Evolutionary conservation across 2,888 invertebrate genomes (phyloP).

Genomic region (Lasioglossum lativentre): DNA sequence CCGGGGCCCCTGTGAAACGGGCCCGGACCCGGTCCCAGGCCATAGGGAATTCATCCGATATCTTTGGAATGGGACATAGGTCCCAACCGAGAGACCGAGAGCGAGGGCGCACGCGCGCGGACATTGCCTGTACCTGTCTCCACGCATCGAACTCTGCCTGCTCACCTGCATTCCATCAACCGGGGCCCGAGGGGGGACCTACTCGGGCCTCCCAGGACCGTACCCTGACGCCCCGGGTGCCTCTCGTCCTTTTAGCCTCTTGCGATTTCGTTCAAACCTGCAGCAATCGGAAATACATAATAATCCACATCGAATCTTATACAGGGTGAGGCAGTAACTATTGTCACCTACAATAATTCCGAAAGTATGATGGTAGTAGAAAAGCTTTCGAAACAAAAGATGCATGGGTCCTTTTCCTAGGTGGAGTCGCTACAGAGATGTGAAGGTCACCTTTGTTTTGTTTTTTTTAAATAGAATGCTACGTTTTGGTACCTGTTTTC

Average conservation of each 20-base stretch:
- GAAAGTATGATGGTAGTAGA: too few relatives aligned
- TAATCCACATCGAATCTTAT: too few relatives aligned
- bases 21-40: conserved; percentile 24
- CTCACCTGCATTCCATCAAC: conserved; percentile 83
- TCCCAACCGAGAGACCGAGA: conserved; percentile 64
- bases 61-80: conserved; percentile 84
- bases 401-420: too few relatives aligned
- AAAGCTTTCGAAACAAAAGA: too few relatives aligned
- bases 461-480: too few relatives aligned
- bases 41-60: conserved; percentile 78
- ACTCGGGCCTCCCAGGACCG: conserved; percentile 74
- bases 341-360: too few relatives aligned
- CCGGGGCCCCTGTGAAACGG: not conserved
- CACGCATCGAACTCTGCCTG: conserved; percentile 82
- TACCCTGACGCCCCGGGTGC: conserved; percentile 22
- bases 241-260: not conserved
- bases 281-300: not conserved
- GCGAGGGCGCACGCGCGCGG: conserved; percentile 56
- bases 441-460: too few relatives aligned
- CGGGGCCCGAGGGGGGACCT: conserved; percentile 70
- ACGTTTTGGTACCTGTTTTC: too few relatives aligned
- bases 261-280: not conserved
- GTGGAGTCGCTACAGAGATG: too few relatives aligned
- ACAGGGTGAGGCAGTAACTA: too few relatives aligned
- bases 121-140: conserved; percentile 84